Percentiles rank a stretch among this genome's conserved stretches.
These are phyloP conservation scores for Alethe castanea DNA, from an alignment of 2,113 vertebrate genomes.

Conservation along the genomic window DNA sequence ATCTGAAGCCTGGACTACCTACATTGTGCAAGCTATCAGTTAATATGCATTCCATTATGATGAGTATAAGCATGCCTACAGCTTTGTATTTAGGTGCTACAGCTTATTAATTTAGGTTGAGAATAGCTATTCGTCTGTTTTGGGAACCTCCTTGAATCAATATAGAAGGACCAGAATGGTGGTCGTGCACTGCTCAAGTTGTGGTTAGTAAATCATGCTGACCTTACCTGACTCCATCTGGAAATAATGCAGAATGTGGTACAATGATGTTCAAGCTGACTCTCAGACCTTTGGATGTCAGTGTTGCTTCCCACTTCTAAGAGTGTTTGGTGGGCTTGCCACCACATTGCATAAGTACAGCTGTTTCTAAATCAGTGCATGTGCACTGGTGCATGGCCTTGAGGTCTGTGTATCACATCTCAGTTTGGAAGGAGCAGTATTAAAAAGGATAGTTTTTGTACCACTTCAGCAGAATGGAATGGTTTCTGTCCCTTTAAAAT, in stretches of 20 bases:
- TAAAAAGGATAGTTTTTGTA: neutral
- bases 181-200: neutral
- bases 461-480: neutral
- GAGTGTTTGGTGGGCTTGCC: neutral
- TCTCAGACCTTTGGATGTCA: neutral
- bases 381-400: neutral
- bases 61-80: neutral
- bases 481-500: neutral
- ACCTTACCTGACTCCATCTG: neutral
- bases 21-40: neutral
- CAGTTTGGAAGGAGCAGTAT: neutral
- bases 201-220: neutral
- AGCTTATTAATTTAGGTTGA: neutral
- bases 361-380: neutral
- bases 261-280: neutral
- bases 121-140: neutral
- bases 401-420: neutral
- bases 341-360: accelerated
- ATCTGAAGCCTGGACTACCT: neutral
- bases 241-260: neutral
- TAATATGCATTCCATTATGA: neutral
- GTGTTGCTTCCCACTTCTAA: neutral
- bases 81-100: neutral
- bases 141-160: neutral
- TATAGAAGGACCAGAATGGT: neutral